phyloP scores from a whole-genome alignment of 1,140 invertebrate genomes.

The Drosophila nannoptera region DNA sequence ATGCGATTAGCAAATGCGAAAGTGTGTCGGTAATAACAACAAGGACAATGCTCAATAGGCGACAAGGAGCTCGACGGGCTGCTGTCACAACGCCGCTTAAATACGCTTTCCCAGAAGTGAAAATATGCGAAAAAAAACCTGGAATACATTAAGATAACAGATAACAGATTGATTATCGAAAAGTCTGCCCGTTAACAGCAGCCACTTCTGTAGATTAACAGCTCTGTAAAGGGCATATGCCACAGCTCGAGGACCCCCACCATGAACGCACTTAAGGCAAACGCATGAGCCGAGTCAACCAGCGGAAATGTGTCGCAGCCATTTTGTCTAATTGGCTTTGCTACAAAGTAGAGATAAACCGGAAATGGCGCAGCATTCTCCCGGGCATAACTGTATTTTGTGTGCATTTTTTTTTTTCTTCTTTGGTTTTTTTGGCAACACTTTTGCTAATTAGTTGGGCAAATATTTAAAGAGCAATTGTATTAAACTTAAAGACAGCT shows the following conservation, averaged over 20 bases:
- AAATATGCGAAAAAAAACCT: too few relatives aligned
- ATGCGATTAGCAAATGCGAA: conserved; percentile 75
- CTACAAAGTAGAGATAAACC: conserved; percentile 61
- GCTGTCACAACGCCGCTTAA: neutral
- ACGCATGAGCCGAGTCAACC: conserved; percentile 51
- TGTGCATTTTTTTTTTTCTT: conserved; percentile 4
- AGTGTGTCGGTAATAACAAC: conserved; percentile 72
- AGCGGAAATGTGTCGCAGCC: conserved; percentile 76
- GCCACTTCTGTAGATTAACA: neutral
- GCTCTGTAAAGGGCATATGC: neutral
- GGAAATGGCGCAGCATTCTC: conserved; percentile 72
- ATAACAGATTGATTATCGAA: neutral
- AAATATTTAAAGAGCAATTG: conserved; percentile 62
- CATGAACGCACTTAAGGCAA: conserved; percentile 22
- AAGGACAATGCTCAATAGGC: conserved; percentile 52
- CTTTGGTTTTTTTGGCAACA: conserved; percentile 52
- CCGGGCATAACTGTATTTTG: conserved; percentile 20
- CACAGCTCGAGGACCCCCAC: neutral
- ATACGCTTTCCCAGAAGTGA: conserved; percentile 9
- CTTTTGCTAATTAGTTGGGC: conserved; percentile 69
- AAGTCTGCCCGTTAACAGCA: neutral
- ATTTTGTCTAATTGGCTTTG: conserved; percentile 76
- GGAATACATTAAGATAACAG: neutral
- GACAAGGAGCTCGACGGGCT: conserved; percentile 19
- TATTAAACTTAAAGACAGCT: conserved; percentile 56